These are phyloP conservation scores for Amphiura filiformis DNA, from an alignment of 35 echinoderm and acorn worm species.

Conservation along the genomic window DNA sequence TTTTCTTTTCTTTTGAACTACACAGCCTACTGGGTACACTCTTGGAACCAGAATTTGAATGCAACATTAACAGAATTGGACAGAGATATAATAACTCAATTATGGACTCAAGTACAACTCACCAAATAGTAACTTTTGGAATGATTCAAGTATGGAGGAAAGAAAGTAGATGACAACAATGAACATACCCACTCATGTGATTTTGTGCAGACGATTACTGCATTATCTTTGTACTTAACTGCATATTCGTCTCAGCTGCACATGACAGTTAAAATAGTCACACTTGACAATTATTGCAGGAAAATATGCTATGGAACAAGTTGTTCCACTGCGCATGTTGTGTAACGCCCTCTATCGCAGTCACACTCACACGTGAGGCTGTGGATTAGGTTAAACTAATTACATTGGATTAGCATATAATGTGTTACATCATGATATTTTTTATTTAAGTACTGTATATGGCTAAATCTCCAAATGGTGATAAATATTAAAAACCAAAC, in stretches of 20 bases:
- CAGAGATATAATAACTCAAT: background rate
- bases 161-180: no score
- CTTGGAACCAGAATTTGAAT: constrained; percentile 29
- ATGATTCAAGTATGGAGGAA: background rate
- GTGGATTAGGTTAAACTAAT: background rate
- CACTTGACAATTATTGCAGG: no score
- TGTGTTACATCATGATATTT: background rate
- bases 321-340: no score
- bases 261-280: no score
- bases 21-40: constrained; percentile 23
- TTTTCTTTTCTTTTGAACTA: background rate
- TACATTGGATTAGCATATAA: background rate
- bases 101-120: background rate
- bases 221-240: no score
- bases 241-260: no score
- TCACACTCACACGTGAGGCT: background rate
- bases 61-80: background rate
- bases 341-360: background rate
- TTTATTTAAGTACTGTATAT: background rate
- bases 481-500: background rate
- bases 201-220: no score
- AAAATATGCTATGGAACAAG: no score
- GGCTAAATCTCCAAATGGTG: background rate
- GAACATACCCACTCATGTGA: background rate
- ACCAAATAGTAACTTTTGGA: no score